phyloP scores from a whole-genome alignment of 1,140 invertebrate genomes.

The Drosophila takahashii region DNA sequence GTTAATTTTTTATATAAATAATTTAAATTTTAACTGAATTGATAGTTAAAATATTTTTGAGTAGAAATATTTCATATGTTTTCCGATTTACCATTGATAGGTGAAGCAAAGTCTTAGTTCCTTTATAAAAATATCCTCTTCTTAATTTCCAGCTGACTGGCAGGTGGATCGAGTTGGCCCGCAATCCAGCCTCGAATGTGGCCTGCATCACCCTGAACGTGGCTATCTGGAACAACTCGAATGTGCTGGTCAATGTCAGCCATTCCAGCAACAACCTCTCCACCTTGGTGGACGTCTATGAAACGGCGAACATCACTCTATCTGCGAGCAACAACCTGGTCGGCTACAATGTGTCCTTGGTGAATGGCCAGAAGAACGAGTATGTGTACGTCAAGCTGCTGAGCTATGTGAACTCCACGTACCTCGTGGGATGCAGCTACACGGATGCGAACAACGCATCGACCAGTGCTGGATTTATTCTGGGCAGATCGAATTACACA shows the following conservation, averaged over 20 bases:
- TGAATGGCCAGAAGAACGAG: not conserved
- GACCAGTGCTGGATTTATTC: constrained; percentile 52
- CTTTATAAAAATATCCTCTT: not conserved
- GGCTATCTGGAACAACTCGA: constrained; percentile 2
- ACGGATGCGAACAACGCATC: constrained; percentile 3
- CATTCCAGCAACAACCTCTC: constrained; percentile 34
- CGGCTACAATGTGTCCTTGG: constrained; percentile 56
- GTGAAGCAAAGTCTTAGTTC: not conserved
- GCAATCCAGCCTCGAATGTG: constrained; percentile 31
- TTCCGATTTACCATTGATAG: too few relatives aligned
- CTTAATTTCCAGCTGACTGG: constrained; percentile 28
- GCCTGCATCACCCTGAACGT: constrained; percentile 28
- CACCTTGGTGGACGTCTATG: constrained; percentile 17
- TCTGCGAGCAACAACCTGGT: rapidly evolving
- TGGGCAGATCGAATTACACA: constrained; percentile 13
- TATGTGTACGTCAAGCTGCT: constrained; percentile 44
- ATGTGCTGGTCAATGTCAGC: constrained; percentile 36
- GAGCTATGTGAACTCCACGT: constrained; percentile 16
- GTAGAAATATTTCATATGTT: too few relatives aligned
- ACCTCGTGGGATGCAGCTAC: constrained; percentile 54
- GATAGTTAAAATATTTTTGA: too few relatives aligned
- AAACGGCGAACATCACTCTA: constrained; percentile 42
- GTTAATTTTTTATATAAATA: too few relatives aligned
- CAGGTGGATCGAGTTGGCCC: constrained; percentile 51
- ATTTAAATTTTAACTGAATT: too few relatives aligned